Evolutionary conservation across 2,888 invertebrate species (phyloP).

Genomic region (Strigamia maritima): DNA sequence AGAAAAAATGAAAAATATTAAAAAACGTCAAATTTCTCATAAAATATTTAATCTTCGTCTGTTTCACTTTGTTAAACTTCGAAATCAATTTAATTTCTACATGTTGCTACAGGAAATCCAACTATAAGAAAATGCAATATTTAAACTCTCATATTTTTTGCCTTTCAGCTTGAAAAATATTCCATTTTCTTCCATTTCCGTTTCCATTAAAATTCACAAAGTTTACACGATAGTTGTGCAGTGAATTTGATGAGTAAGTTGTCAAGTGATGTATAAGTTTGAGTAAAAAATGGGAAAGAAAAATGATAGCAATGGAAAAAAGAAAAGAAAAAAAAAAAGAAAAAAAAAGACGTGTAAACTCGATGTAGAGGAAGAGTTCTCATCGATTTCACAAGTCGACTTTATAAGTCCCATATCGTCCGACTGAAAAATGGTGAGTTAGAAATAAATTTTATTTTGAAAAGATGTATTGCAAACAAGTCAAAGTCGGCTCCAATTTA

Average conservation of each 20-base stretch:
- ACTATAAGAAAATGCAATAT: neutral
- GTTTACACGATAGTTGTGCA: neutral
- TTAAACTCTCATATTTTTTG: neutral
- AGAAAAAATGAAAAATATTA: too few species aligned
- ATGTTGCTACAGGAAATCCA: too few species aligned
- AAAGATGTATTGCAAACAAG: slow-evolving; percentile 28
- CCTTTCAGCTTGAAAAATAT: neutral
- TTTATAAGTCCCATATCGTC: slow-evolving; percentile 16
- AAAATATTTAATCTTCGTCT: too few species aligned
- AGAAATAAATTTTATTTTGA: slow-evolving; percentile 24
- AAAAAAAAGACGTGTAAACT: neutral
- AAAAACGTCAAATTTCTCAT: too few species aligned
- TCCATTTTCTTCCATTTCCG: neutral
- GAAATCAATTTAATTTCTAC: neutral
- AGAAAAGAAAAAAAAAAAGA: neutral
- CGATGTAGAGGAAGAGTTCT: slow-evolving; percentile 8
- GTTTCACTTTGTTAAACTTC: neutral
- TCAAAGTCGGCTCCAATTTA: slow-evolving; percentile 17
- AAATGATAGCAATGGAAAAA: neutral
- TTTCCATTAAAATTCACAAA: neutral
- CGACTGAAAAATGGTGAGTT: neutral
- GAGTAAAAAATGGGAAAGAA: neutral
- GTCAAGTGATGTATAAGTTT: neutral
- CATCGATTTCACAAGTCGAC: slow-evolving; percentile 17
- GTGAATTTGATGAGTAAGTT: neutral